Conservation (phyloP, 1,140 invertebrate species). For the Brachionus rubens region DNA sequence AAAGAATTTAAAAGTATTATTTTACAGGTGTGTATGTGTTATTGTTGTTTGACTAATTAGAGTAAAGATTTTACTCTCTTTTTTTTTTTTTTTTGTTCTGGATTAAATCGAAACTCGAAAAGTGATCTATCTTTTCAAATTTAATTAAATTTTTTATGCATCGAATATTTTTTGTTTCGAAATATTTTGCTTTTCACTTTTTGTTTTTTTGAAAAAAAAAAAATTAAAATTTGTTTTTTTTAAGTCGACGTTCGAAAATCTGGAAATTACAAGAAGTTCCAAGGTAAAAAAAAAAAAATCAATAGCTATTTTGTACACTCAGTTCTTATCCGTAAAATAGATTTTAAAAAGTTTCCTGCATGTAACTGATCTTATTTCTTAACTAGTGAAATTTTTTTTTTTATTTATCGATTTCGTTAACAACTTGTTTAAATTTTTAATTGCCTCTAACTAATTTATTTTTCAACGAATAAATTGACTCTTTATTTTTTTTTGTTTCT, state of each 20-base stretch:
- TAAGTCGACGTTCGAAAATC: background rate
- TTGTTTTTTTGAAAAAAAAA: background rate
- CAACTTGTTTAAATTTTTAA: background rate
- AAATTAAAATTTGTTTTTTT: background rate
- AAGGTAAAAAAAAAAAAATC: constrained; percentile 20
- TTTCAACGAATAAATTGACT: constrained; percentile 9
- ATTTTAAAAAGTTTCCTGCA: background rate
- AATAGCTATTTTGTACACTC: background rate
- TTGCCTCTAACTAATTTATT: constrained; percentile 1
- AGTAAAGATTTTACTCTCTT: too few relatives aligned
- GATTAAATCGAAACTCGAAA: constrained; percentile 31
- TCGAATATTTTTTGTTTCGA: constrained; percentile 27
- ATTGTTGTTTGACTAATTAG: constrained; percentile 27
- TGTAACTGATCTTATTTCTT: constrained; percentile 5
- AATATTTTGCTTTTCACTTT: too few relatives aligned
- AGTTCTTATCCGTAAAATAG: constrained; percentile 32
- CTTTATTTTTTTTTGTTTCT: background rate
- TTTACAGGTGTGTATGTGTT: constrained; percentile 8
- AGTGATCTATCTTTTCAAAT: constrained; percentile 36
- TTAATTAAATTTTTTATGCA: constrained; percentile 31
- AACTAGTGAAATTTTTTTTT: background rate
- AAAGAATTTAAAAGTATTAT: constrained; percentile 5
- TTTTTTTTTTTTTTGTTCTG: too few relatives aligned
- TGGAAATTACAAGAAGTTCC: constrained; percentile 21
- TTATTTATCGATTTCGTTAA: constrained; percentile 13